phyloP scores from a whole-genome alignment of 2,888 invertebrate genomes.

The Bombylius major region DNA sequence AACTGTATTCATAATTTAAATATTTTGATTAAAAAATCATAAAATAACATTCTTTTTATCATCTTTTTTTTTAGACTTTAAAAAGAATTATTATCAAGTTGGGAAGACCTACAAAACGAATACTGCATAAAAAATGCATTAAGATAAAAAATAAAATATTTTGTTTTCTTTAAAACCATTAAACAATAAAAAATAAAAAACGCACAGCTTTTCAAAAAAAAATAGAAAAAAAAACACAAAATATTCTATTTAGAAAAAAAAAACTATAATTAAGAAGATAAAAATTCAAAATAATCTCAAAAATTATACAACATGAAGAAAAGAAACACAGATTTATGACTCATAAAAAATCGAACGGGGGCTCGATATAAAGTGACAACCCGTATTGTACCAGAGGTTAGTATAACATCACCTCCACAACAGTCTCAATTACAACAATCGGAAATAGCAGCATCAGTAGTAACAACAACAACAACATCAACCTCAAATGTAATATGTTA shows the following conservation, averaged over 20 bases:
- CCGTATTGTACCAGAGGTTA: constrained; percentile 35
- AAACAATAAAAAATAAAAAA: too few relatives aligned
- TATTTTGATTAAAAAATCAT: too few relatives aligned
- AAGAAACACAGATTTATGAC: constrained; percentile 38
- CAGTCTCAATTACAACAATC: background rate
- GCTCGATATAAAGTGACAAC: constrained; percentile 35
- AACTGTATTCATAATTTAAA: too few relatives aligned
- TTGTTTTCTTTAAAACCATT: too few relatives aligned
- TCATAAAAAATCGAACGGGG: constrained; percentile 31
- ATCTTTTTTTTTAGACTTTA: too few relatives aligned
- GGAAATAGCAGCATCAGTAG: constrained; percentile 18
- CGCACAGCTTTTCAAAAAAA: too few relatives aligned
- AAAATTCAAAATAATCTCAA: background rate
- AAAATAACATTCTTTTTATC: too few relatives aligned
- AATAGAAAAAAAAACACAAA: too few relatives aligned
- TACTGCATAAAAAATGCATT: background rate
- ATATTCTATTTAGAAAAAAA: too few relatives aligned
- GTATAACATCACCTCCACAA: constrained; percentile 30
- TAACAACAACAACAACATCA: constrained; percentile 16
- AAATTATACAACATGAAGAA: constrained; percentile 29
- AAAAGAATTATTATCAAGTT: too few relatives aligned
- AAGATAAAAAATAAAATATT: background rate
- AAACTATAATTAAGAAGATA: background rate
- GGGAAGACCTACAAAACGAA: too few relatives aligned
- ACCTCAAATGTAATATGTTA: background rate